These are phyloP conservation scores for Erynnis tages DNA, from an alignment of 2,888 invertebrate genomes.

Conservation along the genomic window DNA sequence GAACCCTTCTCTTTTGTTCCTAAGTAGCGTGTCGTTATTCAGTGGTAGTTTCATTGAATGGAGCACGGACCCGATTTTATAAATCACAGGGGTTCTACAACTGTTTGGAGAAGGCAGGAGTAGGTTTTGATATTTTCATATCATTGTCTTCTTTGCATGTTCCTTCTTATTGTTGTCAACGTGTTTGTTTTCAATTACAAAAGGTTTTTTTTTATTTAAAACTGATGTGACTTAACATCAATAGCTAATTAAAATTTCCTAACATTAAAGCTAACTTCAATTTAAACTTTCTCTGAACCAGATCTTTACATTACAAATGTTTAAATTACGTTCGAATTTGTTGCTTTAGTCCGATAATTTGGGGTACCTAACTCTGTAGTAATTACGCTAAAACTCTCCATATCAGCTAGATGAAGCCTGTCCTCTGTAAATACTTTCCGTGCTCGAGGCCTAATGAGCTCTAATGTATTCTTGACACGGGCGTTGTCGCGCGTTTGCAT, in stretches of 20 bases:
- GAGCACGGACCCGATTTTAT: slow-evolving; percentile 16
- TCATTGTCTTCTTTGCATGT: not conserved
- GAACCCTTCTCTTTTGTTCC: slow-evolving; percentile 27
- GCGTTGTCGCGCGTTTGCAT: slow-evolving; percentile 22
- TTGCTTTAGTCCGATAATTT: no score
- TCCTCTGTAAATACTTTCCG: not conserved
- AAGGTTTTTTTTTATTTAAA: no score
- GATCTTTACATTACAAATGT: no score
- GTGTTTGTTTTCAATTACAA: not conserved
- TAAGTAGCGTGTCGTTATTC: slow-evolving; percentile 24
- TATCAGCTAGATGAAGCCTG: not conserved
- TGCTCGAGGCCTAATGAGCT: slow-evolving; percentile 22
- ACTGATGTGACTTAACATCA: not conserved
- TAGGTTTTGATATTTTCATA: not conserved
- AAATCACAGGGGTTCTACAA: slow-evolving; percentile 12
- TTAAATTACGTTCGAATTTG: no score
- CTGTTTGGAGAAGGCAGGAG: not conserved
- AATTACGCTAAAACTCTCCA: no score
- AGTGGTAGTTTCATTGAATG: slow-evolving; percentile 25
- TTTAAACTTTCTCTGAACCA: no score
- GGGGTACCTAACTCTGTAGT: no score
- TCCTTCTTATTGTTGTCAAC: not conserved
- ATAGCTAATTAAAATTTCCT: no score
- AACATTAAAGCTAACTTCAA: no score
- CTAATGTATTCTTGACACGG: slow-evolving; percentile 24